Percentiles rank a stretch among this genome's conserved stretches.
phyloP scores from a whole-genome alignment of 1,140 invertebrate genomes.

The Bombus difficillimus region DNA sequence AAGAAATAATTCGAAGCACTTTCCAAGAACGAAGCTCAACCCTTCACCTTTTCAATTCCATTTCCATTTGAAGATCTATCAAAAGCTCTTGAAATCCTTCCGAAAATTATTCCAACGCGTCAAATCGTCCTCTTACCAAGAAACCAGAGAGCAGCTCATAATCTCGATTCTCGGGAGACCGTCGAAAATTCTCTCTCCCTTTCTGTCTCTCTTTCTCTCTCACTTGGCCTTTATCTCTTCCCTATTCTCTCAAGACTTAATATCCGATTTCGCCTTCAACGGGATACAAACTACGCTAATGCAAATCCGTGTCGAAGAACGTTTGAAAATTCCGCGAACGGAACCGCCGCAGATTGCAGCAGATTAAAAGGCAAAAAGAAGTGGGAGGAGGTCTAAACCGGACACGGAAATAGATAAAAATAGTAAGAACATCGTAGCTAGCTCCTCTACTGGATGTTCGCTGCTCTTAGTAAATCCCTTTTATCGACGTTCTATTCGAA shows the following conservation, averaged over 20 bases:
- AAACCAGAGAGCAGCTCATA: not conserved
- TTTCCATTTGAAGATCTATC: not conserved
- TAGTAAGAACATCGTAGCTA: not conserved
- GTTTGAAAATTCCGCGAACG: constrained; percentile 12
- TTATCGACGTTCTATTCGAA: constrained; percentile 19
- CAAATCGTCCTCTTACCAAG: not conserved
- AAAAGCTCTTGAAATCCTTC: not conserved
- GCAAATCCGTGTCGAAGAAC: constrained; percentile 26
- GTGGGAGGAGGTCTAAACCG: not conserved
- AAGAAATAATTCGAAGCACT: not conserved
- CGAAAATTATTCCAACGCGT: not conserved
- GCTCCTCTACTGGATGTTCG: not conserved
- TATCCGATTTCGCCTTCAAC: constrained; percentile 21
- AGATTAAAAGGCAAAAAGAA: constrained; percentile 1
- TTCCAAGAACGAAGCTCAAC: not conserved
- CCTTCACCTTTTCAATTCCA: not conserved
- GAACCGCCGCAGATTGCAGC: constrained; percentile 9
- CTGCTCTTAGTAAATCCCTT: not conserved
- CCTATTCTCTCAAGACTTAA: constrained; percentile 7
- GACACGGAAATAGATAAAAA: not conserved
- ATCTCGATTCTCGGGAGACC: not conserved
- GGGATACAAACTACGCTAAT: constrained; percentile 26
- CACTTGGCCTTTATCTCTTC: not conserved
- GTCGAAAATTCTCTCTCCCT: not conserved
- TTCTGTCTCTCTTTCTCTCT: not conserved